Conservation (phyloP, 2,113 vertebrate species). For the Lepisosteus osseus region DNA sequence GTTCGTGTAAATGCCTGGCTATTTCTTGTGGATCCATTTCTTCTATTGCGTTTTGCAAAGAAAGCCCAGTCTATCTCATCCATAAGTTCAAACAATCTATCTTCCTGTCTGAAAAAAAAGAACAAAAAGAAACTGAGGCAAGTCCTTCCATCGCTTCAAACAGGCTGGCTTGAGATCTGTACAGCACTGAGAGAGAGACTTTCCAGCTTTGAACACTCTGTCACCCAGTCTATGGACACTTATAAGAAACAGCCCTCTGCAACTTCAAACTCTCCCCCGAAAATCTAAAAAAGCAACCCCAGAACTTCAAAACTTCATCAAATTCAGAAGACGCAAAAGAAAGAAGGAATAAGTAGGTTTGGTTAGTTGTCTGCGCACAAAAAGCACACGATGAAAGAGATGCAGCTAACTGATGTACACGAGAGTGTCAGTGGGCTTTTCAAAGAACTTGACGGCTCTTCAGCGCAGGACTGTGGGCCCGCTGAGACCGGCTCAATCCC, state of each 20-base stretch:
- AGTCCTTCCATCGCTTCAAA: background rate
- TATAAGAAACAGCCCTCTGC: too few relatives aligned
- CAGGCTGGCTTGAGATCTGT: background rate
- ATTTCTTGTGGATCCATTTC: too few relatives aligned
- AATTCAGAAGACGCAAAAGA: background rate
- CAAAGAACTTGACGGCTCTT: constrained; percentile 13
- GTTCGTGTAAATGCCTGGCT: too few relatives aligned
- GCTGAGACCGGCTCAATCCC: background rate
- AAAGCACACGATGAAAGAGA: constrained; percentile 6
- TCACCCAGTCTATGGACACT: too few relatives aligned
- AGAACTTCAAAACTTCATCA: constrained; percentile 7
- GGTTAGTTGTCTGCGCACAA: background rate
- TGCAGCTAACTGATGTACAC: background rate
- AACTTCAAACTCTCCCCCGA: background rate
- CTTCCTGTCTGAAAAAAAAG: background rate
- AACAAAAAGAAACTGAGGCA: background rate
- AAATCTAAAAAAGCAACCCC: background rate
- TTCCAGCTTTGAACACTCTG: too few relatives aligned
- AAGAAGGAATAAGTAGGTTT: constrained; percentile 17
- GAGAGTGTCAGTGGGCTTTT: constrained; percentile 14
- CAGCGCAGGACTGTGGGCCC: constrained; percentile 5
- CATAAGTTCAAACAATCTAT: background rate
- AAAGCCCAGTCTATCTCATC: background rate
- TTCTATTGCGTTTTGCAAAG: too few relatives aligned
- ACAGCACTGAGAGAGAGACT: too few relatives aligned